Conservation (phyloP, 2,797 vertebrate genomes). For the Amphiprion clarkii region DNA sequence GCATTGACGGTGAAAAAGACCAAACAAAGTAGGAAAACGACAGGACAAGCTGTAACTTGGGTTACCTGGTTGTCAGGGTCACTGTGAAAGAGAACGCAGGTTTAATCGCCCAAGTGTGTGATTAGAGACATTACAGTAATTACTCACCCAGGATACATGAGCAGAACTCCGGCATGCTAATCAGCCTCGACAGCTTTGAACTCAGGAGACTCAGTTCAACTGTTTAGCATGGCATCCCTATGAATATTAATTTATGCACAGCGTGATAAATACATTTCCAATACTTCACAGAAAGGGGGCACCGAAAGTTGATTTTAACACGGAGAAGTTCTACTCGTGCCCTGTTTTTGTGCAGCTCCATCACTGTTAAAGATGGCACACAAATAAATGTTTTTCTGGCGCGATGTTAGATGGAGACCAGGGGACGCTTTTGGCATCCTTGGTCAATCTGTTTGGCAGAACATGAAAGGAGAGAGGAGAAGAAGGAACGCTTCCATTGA, state of each 20-base stretch:
- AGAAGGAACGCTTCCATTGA: constrained; percentile 33
- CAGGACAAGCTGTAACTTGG: background rate
- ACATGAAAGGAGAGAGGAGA: constrained; percentile 62
- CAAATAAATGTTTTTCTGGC: constrained; percentile 42
- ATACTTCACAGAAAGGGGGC: constrained; percentile 5
- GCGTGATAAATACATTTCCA: constrained; percentile 39
- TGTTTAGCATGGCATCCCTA: constrained; percentile 29
- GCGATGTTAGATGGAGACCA: constrained; percentile 20
- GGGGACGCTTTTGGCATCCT: constrained; percentile 60
- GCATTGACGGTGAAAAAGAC: background rate
- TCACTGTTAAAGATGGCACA: constrained; percentile 36
- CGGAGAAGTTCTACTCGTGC: constrained; percentile 3
- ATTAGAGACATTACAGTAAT: constrained; percentile 64
- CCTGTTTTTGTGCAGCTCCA: constrained; percentile 14
- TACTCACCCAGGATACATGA: constrained; percentile 48
- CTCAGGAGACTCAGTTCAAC: constrained; percentile 34
- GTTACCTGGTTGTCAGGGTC: constrained; percentile 38
- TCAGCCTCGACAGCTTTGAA: constrained; percentile 55
- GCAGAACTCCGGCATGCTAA: constrained; percentile 53
- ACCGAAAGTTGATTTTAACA: background rate
- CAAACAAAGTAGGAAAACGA: background rate
- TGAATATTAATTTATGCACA: constrained; percentile 55
- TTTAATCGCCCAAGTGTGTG: constrained; percentile 46
- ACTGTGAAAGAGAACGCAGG: constrained; percentile 26
- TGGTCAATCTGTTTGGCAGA: constrained; percentile 60